A percentile compares a stretch with the other conserved stretches of the same genome.
phyloP scores from a whole-genome alignment of 2,113 vertebrate species.

The Excalfactoria chinensis region DNA sequence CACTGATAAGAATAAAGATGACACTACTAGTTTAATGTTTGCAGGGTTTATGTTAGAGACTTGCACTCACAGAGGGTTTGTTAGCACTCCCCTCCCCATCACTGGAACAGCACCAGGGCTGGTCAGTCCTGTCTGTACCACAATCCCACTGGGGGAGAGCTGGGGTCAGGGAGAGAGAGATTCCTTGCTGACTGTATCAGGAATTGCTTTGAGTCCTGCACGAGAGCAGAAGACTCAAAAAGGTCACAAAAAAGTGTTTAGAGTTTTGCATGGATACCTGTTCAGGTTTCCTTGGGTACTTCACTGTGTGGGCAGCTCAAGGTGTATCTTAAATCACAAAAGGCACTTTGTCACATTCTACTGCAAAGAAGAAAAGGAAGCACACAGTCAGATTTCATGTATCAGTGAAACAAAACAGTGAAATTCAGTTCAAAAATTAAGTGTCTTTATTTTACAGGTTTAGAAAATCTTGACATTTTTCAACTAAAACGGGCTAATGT shows the following conservation, averaged over 20 bases:
- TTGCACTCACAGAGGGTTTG: not conserved
- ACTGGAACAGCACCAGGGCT: no score
- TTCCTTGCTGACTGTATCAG: rapidly evolving
- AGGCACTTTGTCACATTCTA: not conserved
- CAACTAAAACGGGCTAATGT: not conserved
- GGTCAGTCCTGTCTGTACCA: rapidly evolving
- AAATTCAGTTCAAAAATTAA: slow-evolving; percentile 33
- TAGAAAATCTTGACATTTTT: slow-evolving; percentile 46
- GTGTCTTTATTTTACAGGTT: slow-evolving; percentile 53
- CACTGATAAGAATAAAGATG: not conserved
- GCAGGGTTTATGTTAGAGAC: not conserved
- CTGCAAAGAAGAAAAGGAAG: not conserved
- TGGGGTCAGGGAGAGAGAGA: not conserved
- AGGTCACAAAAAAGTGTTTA: not conserved
- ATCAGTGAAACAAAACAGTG: not conserved
- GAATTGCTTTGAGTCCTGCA: rapidly evolving
- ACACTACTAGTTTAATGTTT: slow-evolving; percentile 30
- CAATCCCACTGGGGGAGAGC: not conserved
- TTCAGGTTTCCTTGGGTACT: no score
- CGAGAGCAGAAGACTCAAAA: not conserved
- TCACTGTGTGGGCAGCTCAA: rapidly evolving
- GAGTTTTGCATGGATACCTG: not conserved
- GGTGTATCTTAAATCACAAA: rapidly evolving
- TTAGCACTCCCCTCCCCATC: not conserved
- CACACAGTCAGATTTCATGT: not conserved